phyloP scores from a whole-genome alignment of 92 coral and sea anemone species.

The Porites lobata region DNA sequence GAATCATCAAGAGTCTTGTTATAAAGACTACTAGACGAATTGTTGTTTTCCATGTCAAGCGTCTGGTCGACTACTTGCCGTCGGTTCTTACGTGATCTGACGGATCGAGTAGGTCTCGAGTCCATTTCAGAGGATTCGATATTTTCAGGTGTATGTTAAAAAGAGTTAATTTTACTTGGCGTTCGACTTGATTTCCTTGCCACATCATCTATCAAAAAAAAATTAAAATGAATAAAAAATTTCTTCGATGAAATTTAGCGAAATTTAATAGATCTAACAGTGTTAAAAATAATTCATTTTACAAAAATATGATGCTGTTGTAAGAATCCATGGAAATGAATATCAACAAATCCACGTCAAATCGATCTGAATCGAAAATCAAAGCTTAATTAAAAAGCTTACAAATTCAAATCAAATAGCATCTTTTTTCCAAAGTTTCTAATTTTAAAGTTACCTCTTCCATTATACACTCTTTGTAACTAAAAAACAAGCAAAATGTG shows the following conservation, averaged over 20 bases:
- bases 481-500: background rate
- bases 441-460: background rate
- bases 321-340: background rate
- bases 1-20: background rate
- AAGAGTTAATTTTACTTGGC: background rate
- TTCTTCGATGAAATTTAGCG: too few species aligned
- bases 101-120: background rate
- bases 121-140: constrained; percentile 5
- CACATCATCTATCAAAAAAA: constrained; percentile 13
- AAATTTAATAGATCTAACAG: too few species aligned
- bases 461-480: too few species aligned
- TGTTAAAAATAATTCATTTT: too few species aligned
- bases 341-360: too few species aligned
- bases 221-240: background rate
- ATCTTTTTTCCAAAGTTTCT: background rate
- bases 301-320: background rate
- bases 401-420: background rate
- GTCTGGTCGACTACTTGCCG: background rate
- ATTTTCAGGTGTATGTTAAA: constrained; percentile 29
- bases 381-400: background rate
- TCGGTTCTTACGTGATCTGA: background rate
- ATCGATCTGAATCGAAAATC: background rate
- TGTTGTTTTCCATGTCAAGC: background rate
- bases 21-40: background rate
- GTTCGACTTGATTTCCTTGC: background rate